Evolutionary conservation across 2,888 invertebrate species (phyloP), one percentile per base, ranked within the genome.

Genomic region (Lapara coniferarum): DNA sequence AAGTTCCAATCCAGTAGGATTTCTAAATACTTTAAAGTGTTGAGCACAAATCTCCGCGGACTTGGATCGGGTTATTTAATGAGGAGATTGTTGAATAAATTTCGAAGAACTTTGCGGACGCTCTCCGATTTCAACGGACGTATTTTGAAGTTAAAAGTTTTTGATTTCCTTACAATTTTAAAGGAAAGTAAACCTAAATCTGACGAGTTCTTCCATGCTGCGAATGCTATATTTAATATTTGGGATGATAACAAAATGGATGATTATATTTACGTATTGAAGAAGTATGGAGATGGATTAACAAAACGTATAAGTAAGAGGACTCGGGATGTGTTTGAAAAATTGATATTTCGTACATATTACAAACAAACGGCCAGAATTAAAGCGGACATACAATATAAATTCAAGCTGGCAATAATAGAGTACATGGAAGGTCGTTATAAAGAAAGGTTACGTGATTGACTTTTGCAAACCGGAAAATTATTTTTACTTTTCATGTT

Each of bases 181-280:
- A 73, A 77, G 7, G 79, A 78, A 30, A 80, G 79, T 12, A 83
- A 81, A 53, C 82, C 82, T 3, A 77, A 69, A 57, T 78, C 79
- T 59, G 79, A 81, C 14, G 78, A 81, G 0, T 89, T 87, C 71
- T 84, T 91, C 72, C 56, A 68, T 16, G 75, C 79, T 0, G 82
- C 88, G 72, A 89, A 92, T 71, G 71, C 78, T 5, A 80, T 91
- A 52, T 91, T 81, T 72, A 76, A 71, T 10, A 51, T 73, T 2
- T 66, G 71, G 5, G 77, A 85, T 46, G 83, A 84, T 49, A 72
- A 74, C 25, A 82, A 81, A 77, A 79, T 91, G 77, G 88, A 89
- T 55, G 80, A 85, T 68, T 92, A 90, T 71, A 77, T 90, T 71
- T 86, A 85, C 71, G 56, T 76, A 13, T 75, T 90, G 8, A 87